A percentile compares a stretch with the other conserved stretches of the same genome.
phyloP scores from a whole-genome alignment of 1,140 invertebrate species.

The Geopemphigus sp. region DNA sequence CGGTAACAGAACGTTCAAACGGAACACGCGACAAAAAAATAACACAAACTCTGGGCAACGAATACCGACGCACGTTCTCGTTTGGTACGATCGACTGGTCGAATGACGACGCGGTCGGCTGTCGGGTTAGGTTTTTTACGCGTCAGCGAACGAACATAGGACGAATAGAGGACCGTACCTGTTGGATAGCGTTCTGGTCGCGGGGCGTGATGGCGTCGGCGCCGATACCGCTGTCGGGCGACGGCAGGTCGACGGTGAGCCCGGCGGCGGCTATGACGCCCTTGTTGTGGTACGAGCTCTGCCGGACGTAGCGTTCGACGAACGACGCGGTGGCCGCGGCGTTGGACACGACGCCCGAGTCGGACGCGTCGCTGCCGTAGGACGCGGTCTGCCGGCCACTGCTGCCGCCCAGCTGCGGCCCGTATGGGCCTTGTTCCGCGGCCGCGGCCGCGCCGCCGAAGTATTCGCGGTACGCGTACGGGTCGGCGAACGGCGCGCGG shows the following conservation, averaged over 20 bases:
- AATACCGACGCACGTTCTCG: too few relatives aligned
- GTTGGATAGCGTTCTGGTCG: constrained; percentile 82
- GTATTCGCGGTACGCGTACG: constrained; percentile 60
- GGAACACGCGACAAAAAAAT: too few relatives aligned
- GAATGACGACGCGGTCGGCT: too few relatives aligned
- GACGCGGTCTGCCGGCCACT: constrained; percentile 57
- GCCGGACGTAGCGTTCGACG: constrained; percentile 62
- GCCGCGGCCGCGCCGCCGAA: constrained; percentile 58
- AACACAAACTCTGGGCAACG: too few relatives aligned
- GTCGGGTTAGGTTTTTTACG: too few relatives aligned
- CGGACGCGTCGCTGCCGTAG: constrained; percentile 56
- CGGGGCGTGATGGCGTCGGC: constrained; percentile 85
- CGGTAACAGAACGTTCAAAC: too few relatives aligned
- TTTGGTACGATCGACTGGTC: too few relatives aligned
- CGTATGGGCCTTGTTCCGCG: constrained; percentile 59
- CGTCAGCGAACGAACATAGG: too few relatives aligned
- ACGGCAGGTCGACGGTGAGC: constrained; percentile 85
- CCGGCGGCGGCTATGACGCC: constrained; percentile 63
- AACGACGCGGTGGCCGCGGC: constrained; percentile 58
- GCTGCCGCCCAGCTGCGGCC: constrained; percentile 56
- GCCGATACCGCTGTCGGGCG: constrained; percentile 87
- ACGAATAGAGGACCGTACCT: too few relatives aligned
- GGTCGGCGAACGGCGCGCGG: constrained; percentile 54
- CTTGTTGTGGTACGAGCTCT: constrained; percentile 58
- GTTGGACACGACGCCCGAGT: constrained; percentile 53